These are phyloP conservation scores for Mus musculus DNA, from an alignment of 2,113 vertebrate species.

Conservation along the genomic window DNA sequence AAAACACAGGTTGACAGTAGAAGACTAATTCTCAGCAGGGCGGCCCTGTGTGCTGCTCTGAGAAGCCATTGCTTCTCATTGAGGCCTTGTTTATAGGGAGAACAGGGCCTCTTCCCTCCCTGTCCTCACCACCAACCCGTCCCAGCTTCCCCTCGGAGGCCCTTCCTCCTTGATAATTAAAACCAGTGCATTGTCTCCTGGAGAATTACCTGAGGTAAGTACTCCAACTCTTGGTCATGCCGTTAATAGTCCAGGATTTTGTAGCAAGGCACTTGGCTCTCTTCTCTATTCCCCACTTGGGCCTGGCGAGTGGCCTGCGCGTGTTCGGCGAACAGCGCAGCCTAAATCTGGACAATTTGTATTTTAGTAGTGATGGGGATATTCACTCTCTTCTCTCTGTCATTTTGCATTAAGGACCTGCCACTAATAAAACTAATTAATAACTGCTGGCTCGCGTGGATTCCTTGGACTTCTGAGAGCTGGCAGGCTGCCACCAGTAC, in stretches of 20 bases:
- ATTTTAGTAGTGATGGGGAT: conserved; percentile 87
- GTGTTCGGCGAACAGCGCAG: conserved; percentile 84
- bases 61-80: conserved; percentile 54
- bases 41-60: conserved; percentile 35
- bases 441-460: conserved; percentile 91
- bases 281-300: conserved; percentile 78
- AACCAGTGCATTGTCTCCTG: conserved; percentile 78
- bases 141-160: conserved; percentile 60
- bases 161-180: conserved; percentile 83
- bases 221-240: conserved; percentile 80
- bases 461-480: conserved; percentile 89
- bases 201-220: conserved; percentile 86
- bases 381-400: conserved; percentile 88
- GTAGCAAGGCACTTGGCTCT: conserved; percentile 83
- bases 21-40: conserved; percentile 67
- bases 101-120: neutral
- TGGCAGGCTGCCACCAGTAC: conserved; percentile 90
- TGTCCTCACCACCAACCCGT: neutral
- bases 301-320: conserved; percentile 83
- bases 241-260: conserved; percentile 84
- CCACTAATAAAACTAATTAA: conserved; percentile 95
- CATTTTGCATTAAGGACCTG: conserved; percentile 92
- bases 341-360: conserved; percentile 88
- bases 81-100: conserved; percentile 43
- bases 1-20: conserved; percentile 57